Evolutionary conservation across 2,888 invertebrate species (phyloP).

Genomic region (Digitonthophagus gazella): DNA sequence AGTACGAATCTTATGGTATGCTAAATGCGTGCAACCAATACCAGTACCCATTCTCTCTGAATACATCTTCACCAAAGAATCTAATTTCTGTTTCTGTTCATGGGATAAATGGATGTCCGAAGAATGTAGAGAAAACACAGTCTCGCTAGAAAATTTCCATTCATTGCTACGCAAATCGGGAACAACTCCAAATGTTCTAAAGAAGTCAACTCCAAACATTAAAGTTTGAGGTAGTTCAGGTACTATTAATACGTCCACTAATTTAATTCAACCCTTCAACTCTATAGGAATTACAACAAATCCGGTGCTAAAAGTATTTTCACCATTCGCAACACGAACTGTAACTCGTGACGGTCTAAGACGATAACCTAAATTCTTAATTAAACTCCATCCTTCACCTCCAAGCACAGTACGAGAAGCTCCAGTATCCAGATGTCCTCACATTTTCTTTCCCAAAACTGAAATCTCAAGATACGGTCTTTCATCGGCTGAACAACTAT

Average conservation of each 20-base stretch:
- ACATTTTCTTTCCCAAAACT: conserved; percentile 22
- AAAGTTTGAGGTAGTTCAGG: conserved; percentile 24
- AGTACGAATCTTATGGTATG: conserved; percentile 18
- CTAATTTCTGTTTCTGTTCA: background rate
- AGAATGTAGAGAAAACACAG: background rate
- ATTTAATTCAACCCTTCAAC: conserved; percentile 16
- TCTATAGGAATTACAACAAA: conserved; percentile 22
- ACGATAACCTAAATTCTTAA: conserved; percentile 17
- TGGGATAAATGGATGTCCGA: background rate
- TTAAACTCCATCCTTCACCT: conserved; percentile 19
- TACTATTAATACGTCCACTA: conserved; percentile 26
- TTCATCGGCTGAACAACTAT: conserved; percentile 22
- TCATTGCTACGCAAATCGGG: conserved; percentile 20
- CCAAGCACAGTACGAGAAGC: conserved; percentile 26
- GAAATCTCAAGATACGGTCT: conserved; percentile 25
- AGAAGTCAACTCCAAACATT: conserved; percentile 30
- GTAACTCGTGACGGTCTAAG: background rate
- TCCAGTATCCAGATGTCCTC: conserved; percentile 28
- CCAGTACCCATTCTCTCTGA: background rate
- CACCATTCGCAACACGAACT: conserved; percentile 27
- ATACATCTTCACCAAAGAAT: background rate
- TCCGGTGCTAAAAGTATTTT: conserved; percentile 20
- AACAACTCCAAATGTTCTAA: conserved; percentile 23
- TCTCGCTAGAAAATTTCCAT: conserved; percentile 19
- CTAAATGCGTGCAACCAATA: conserved; percentile 23